A percentile compares a stretch with the other conserved stretches of the same genome.
phyloP scores from a whole-genome alignment of 92 coral and sea anemone species.

The Galaxea fascicularis region DNA sequence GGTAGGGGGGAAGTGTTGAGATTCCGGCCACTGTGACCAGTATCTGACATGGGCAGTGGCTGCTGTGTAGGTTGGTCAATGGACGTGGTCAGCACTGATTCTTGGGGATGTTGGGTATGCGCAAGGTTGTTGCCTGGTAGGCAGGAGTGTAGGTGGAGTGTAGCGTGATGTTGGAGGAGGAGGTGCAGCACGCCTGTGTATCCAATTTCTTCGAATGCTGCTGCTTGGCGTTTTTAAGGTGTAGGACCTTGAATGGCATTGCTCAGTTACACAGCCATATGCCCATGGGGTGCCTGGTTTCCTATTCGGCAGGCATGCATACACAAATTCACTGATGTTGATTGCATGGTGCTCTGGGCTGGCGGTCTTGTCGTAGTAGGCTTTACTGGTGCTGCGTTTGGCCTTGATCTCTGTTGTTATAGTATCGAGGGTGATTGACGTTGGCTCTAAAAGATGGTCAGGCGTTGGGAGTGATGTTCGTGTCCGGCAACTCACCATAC shows the following conservation, averaged over 20 bases:
- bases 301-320: constrained; percentile 65
- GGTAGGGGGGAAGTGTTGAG: no score
- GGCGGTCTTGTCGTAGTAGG: constrained; percentile 57
- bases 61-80: no score
- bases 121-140: not conserved
- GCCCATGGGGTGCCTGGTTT: constrained; percentile 44
- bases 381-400: no score
- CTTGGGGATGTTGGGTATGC: not conserved
- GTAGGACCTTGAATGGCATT: constrained; percentile 21
- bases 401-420: no score
- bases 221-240: not conserved
- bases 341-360: constrained; percentile 29
- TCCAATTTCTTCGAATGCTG: constrained; percentile 14
- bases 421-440: no score
- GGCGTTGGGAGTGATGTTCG: no score
- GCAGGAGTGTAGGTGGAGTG: no score
- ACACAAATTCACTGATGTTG: constrained; percentile 33
- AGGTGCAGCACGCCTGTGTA: constrained; percentile 29
- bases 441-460: no score
- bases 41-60: no score
- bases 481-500: constrained; percentile 57
- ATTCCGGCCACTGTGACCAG: no score
- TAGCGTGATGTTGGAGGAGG: constrained; percentile 16
- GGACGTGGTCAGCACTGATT: no score
- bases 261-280: constrained; percentile 23